Evolutionary conservation across 1,140 invertebrate genomes (phyloP), one percentile per base, ranked within the genome.

Genomic region (Chionoecetes opilio): DNA sequence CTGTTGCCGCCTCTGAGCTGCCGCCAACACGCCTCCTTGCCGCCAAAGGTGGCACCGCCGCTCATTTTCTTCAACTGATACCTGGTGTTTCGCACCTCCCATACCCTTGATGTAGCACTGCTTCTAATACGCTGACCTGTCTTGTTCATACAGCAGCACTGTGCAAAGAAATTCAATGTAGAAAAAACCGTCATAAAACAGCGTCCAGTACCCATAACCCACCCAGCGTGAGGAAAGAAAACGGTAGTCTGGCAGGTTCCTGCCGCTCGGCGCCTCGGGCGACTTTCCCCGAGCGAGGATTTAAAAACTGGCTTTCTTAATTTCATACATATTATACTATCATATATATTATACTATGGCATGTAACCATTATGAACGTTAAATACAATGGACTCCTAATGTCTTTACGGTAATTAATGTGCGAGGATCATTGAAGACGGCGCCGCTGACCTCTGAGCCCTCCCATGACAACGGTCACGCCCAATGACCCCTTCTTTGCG

Each of bases 1-100:
- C 91, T 41, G 91, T 92, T 92, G 91, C 91, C 91, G 91, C 91
- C 91, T 92, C 46, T 32, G 82, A 92, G 91, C 82, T 92, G 75
- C 91, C 82, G 82, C 38, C 35, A 88, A 88, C 38, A 75, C 53
- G 53, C 53, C 63, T 26, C 26, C 63, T 75, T 75, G 63, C 63
- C 63, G n/a, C n/a, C 21, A 75, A n/a, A n/a, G 21, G 63, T 2
- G 1, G 63, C 63, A n/a, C 63, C 63, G 63, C 21, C 63, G 63
- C 21, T n/a, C 21, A n/a, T 75, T 75, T 75, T 75, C 63, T 75
- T 75, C 11, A 26, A 26, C n/a, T 75, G 1, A 26, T 75, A 3
- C n/a, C 6, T 21, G 21, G 21, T 6, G 63, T n/a, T 26, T 1
- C 1, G 63, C 63, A 5, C 21, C 21, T 75, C 9, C 26, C 53